A percentile compares a stretch with the other conserved stretches of the same genome.
phyloP scores from a whole-genome alignment of 2,113 vertebrate genomes.

The Ornithorhynchus anatinus region DNA sequence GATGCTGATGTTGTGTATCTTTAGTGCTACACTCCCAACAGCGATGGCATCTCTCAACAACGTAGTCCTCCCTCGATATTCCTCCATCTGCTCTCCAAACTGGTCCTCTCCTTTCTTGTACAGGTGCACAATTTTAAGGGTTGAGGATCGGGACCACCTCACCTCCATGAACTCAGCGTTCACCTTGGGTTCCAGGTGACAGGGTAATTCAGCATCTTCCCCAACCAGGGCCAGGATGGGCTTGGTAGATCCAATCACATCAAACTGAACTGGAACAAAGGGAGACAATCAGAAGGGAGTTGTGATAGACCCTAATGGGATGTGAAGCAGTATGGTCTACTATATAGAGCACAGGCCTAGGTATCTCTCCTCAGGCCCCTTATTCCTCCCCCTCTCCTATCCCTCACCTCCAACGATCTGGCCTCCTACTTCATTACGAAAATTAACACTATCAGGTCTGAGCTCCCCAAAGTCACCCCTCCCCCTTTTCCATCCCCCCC shows the following conservation, averaged over 20 bases:
- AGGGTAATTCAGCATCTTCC: neutral
- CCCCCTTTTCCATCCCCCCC: too few relatives aligned
- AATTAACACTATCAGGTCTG: too few relatives aligned
- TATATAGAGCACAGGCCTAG: too few relatives aligned
- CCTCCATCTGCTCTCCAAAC: neutral
- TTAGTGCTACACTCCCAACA: neutral
- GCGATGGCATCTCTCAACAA: neutral
- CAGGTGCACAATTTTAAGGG: rapidly evolving
- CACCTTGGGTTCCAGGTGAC: neutral
- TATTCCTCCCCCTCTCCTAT: too few relatives aligned
- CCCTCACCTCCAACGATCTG: too few relatives aligned
- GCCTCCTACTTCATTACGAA: too few relatives aligned
- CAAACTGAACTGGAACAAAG: conserved; percentile 14
- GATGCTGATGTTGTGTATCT: neutral
- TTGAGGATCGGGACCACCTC: neutral
- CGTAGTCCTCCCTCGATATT: neutral
- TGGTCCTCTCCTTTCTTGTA: neutral
- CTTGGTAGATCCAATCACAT: neutral
- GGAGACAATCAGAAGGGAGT: neutral
- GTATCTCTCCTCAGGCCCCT: too few relatives aligned
- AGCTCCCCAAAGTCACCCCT: too few relatives aligned
- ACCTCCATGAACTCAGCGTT: neutral
- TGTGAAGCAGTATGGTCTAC: too few relatives aligned
- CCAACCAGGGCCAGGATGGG: neutral
- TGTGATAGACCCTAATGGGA: too few relatives aligned